Percentiles rank a stretch among this genome's conserved stretches.
phyloP scores from a whole-genome alignment of 1,140 invertebrate species.

The Bilobella aurantiaca region DNA sequence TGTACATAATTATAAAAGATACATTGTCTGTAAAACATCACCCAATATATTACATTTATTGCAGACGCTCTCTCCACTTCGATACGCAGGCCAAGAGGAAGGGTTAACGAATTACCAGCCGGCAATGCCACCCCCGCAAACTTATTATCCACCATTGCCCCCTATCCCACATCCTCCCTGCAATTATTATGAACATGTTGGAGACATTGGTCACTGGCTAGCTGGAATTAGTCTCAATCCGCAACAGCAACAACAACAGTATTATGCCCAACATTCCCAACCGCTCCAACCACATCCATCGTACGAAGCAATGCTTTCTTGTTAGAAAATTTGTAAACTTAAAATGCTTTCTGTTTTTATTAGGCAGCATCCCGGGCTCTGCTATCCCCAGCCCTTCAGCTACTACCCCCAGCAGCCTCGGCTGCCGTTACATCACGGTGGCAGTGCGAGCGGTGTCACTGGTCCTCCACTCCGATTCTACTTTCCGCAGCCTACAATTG shows the following conservation, averaged over 20 bases:
- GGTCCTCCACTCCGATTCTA: not conserved
- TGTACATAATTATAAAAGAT: not conserved
- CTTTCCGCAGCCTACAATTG: not conserved
- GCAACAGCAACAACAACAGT: not conserved
- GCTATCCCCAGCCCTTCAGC: not conserved
- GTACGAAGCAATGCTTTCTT: not conserved
- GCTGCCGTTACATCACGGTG: too few species aligned
- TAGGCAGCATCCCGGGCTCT: not conserved
- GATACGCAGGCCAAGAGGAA: not conserved
- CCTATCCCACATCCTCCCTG: not conserved
- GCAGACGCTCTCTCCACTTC: not conserved
- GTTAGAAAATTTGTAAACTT: not conserved
- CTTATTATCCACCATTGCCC: not conserved
- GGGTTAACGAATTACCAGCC: not conserved
- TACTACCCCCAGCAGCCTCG: not conserved
- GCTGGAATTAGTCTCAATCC: conserved; percentile 1
- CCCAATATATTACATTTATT: not conserved
- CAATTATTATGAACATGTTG: not conserved
- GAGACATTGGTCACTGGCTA: not conserved
- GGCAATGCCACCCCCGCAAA: not conserved
- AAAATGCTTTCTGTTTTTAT: not conserved
- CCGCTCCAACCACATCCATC: not conserved
- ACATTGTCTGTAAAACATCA: not conserved
- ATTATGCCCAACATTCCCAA: conserved; percentile 5
- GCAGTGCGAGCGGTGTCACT: not conserved